Conservation (phyloP, 2,113 vertebrate genomes). For the Pseudopodoces humilis region DNA sequence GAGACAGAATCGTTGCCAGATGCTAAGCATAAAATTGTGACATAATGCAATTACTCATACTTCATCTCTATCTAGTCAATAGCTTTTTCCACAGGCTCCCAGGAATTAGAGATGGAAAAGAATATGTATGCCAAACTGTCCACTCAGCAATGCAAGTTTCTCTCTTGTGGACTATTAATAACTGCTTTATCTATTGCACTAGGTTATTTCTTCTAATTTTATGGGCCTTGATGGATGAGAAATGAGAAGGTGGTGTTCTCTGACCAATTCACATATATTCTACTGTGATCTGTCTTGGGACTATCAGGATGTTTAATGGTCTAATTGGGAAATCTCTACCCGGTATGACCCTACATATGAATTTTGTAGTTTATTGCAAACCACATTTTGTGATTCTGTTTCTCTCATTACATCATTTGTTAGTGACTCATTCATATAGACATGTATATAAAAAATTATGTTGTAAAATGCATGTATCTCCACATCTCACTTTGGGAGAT, state of each 20-base stretch:
- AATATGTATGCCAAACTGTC: not conserved
- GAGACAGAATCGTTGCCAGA: constrained; percentile 1
- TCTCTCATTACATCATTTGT: not conserved
- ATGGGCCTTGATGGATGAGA: not conserved
- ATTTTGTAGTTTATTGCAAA: not conserved
- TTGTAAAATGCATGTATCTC: not conserved
- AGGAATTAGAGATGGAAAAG: not conserved
- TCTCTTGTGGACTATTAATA: not conserved
- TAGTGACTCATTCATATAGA: not conserved
- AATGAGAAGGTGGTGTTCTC: not conserved
- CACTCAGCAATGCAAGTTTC: not conserved
- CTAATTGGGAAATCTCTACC: not conserved
- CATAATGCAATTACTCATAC: constrained; percentile 18
- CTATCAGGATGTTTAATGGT: not conserved
- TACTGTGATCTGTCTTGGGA: not conserved
- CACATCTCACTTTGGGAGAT: not conserved
- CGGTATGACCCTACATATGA: not conserved
- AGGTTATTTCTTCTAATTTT: not conserved
- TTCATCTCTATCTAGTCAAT: constrained; percentile 19
- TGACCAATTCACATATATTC: not conserved
- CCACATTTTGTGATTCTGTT: not conserved
- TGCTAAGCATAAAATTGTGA: constrained; percentile 19
- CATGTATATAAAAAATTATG: not conserved
- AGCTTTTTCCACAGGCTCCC: not conserved
- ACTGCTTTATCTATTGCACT: not conserved